Evolutionary conservation across 2,113 vertebrate species (phyloP), one percentile per base, ranked within the genome.

Genomic region (Donacobius atricapilla): DNA sequence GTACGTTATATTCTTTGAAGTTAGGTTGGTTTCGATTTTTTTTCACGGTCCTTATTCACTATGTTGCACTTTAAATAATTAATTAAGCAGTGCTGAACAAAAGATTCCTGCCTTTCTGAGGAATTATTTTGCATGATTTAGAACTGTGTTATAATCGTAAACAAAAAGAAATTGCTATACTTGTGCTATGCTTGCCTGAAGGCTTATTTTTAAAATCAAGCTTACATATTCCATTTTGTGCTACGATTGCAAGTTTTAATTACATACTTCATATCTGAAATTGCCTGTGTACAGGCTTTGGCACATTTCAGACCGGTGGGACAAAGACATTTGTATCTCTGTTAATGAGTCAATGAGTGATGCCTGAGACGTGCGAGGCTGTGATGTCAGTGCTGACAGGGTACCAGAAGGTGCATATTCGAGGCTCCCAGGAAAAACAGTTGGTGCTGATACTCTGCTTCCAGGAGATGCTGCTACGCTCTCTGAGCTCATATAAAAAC

Each of bases 61-160:
- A 25, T 81, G 93, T 75, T 35, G 44, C 4, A 3, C 42, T 87
- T 78, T 91, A 94, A 97, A 93, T 93, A 86, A 95, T 92, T 86
- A 58, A 94, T 83, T 47, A 35, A 86, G 66, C 81, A 61, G 23
- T 7, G 45, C 75, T 90, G 78, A 92, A 58, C 65, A 82, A 89
- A 92, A 89, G 81, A 69, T 37, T 75, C n/a, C 24, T 13, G 51
- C 63, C 48, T 91, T 97, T 94, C 40, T 39, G 37, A 71, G 63
- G 60, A 39, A 50, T 78, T 76, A 39, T 31, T 95, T 89, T 85
- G 47, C 17, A 6, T 27, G 28, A 24, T 57, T 83, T 81, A 64
- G 75, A 80, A 33, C 65, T 33, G 20, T 69, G 33, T 17, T 75
- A n/a, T 3, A 82, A 30, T 14, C 10, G 7, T 63, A 37, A 68